Conservation (phyloP, 1,140 invertebrate species). For the Condylostylus longicornis region DNA sequence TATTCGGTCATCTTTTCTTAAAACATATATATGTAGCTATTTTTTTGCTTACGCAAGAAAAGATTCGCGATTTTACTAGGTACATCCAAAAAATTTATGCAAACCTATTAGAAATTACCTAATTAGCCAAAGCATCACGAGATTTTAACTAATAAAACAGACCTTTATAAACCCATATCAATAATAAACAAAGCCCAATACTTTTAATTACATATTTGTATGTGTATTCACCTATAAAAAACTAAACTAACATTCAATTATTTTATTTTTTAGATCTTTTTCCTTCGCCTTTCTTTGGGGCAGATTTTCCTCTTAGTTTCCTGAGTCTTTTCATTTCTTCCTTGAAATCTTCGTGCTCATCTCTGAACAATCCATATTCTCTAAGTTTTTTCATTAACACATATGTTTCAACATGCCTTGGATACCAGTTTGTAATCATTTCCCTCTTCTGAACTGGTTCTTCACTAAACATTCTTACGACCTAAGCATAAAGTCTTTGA, state of each 20-base stretch:
- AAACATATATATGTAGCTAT: too few species aligned
- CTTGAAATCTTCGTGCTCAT: slow-evolving; percentile 84
- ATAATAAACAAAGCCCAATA: too few species aligned
- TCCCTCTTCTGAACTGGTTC: slow-evolving; percentile 57
- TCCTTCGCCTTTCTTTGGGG: slow-evolving; percentile 40
- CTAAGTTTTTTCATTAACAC: slow-evolving; percentile 53
- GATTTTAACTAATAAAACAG: too few species aligned
- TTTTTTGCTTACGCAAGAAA: too few species aligned
- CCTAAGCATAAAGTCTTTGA: slow-evolving; percentile 4
- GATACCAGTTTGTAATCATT: slow-evolving; percentile 73
- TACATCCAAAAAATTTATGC: too few species aligned
- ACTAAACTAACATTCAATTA: background rate
- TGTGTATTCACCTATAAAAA: too few species aligned
- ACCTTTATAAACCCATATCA: too few species aligned
- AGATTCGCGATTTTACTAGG: too few species aligned
- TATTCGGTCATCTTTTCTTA: too few species aligned
- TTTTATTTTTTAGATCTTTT: slow-evolving; percentile 31
- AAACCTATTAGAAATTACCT: too few species aligned
- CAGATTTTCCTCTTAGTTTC: slow-evolving; percentile 61
- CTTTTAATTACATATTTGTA: too few species aligned
- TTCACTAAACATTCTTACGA: slow-evolving; percentile 62
- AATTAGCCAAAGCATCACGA: too few species aligned
- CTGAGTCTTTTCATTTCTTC: slow-evolving; percentile 72
- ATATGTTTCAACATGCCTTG: slow-evolving; percentile 60
- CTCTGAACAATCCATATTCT: slow-evolving; percentile 64